These are phyloP conservation scores for Aricia agestis DNA, from an alignment of 1,140 invertebrate species.

Conservation along the genomic window DNA sequence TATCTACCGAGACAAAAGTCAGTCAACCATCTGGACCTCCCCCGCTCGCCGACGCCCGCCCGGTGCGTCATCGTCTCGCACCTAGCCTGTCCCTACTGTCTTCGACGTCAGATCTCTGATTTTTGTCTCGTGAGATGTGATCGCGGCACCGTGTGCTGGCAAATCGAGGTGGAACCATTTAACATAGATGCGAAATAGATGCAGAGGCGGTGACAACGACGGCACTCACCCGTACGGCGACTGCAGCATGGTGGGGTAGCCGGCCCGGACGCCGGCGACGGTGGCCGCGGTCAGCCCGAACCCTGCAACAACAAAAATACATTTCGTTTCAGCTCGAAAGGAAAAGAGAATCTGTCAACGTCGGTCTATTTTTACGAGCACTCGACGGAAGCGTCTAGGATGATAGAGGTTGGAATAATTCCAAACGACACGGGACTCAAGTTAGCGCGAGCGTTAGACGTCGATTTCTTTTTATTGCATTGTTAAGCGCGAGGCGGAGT, in stretches of 20 bases:
- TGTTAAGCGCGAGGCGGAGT: constrained; percentile 67
- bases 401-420: constrained; percentile 65
- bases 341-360: constrained; percentile 45
- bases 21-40: constrained; percentile 50
- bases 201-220: constrained; percentile 26
- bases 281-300: constrained; percentile 63
- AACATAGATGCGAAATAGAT: constrained; percentile 65
- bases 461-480: constrained; percentile 76
- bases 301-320: constrained; percentile 60
- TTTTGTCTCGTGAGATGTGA: constrained; percentile 75
- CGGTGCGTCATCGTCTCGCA: neutral
- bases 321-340: neutral
- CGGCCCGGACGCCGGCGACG: constrained; percentile 79
- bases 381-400: constrained; percentile 67
- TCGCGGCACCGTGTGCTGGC: constrained; percentile 67
- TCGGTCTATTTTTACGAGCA: constrained; percentile 56
- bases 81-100: constrained; percentile 4
- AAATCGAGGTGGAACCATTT: constrained; percentile 71
- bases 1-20: constrained; percentile 76
- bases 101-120: constrained; percentile 42
- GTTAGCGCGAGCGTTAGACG: constrained; percentile 67
- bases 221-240: constrained; percentile 85
- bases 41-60: constrained; percentile 31
- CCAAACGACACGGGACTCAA: constrained; percentile 74
- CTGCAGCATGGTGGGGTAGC: constrained; percentile 82